Evolutionary conservation across 92 coral and sea anemone species (phyloP).

Genomic region (Heliopora coerulea): DNA sequence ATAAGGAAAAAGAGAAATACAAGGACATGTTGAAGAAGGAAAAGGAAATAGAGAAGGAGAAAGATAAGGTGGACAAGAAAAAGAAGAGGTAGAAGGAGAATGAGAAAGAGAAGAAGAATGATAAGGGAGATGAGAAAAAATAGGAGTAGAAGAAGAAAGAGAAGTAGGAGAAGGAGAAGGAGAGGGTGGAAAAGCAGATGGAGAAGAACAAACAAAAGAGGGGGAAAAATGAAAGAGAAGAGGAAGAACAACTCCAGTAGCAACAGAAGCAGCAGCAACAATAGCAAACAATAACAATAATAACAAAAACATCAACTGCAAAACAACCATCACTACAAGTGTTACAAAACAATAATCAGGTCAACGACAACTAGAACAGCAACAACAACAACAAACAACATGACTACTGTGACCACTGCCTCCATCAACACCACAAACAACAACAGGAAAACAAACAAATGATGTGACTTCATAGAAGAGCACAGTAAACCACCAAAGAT

Average conservation of each 20-base stretch:
- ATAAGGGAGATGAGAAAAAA: too few relatives aligned
- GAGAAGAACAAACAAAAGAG: neutral
- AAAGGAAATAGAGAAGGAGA: too few relatives aligned
- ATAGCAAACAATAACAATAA: slow-evolving; percentile 3
- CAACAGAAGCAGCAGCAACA: slow-evolving; percentile 20
- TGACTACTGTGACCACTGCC: neutral
- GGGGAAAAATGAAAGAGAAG: neutral
- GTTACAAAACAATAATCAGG: neutral
- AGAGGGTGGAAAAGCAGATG: too few relatives aligned
- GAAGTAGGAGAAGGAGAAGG: too few relatives aligned
- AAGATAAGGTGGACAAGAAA: too few relatives aligned
- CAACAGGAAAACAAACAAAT: neutral
- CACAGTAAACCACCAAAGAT: neutral
- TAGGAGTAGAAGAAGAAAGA: too few relatives aligned
- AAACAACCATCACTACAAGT: slow-evolving; percentile 15
- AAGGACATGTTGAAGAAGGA: too few relatives aligned
- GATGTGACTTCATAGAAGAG: too few relatives aligned
- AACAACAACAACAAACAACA: slow-evolving; percentile 6
- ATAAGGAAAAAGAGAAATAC: too few relatives aligned
- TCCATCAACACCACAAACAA: neutral
- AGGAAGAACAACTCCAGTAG: neutral
- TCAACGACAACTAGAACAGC: neutral
- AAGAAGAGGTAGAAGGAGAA: too few relatives aligned
- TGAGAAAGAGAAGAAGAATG: too few relatives aligned
- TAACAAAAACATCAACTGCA: slow-evolving; percentile 14